These are phyloP conservation scores for Zingel zingel DNA, from an alignment of 2,113 vertebrate species.

Conservation along the genomic window DNA sequence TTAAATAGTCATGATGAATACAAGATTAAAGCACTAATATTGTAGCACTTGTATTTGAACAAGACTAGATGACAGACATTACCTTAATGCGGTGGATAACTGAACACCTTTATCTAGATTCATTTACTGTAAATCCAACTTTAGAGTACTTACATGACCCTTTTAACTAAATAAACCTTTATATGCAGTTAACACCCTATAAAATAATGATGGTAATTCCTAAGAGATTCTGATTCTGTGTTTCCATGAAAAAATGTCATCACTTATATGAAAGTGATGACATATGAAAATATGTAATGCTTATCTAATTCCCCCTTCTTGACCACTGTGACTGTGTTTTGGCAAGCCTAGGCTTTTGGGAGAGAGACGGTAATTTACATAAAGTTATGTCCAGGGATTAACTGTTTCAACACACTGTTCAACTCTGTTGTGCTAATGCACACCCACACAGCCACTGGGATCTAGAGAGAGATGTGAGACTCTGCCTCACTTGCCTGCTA, in stretches of 20 bases:
- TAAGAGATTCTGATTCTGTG: slow-evolving; percentile 41
- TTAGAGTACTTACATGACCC: background rate
- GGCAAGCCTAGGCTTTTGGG: slow-evolving; percentile 36
- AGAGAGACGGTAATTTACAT: slow-evolving; percentile 53
- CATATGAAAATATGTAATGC: slow-evolving; percentile 57
- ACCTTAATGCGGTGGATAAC: background rate
- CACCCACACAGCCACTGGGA: slow-evolving; percentile 24
- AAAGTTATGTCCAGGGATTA: slow-evolving; percentile 47
- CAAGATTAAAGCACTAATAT: background rate
- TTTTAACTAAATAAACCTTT: slow-evolving; percentile 3
- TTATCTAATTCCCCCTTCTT: slow-evolving; percentile 48
- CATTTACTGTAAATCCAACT: background rate
- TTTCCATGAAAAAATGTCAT: slow-evolving; percentile 55
- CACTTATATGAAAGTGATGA: too few species aligned
- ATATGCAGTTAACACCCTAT: slow-evolving; percentile 25
- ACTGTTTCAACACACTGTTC: slow-evolving; percentile 36
- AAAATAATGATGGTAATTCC: background rate
- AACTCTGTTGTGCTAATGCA: slow-evolving; percentile 32
- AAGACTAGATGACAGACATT: background rate
- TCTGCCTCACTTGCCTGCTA: slow-evolving; percentile 24
- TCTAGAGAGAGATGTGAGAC: slow-evolving; percentile 14
- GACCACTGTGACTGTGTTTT: slow-evolving; percentile 49
- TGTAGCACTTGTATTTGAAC: background rate
- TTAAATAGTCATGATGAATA: background rate
- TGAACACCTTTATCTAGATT: background rate